Conservation (phyloP, 2,888 invertebrate genomes). For the Erebia aethiops region DNA sequence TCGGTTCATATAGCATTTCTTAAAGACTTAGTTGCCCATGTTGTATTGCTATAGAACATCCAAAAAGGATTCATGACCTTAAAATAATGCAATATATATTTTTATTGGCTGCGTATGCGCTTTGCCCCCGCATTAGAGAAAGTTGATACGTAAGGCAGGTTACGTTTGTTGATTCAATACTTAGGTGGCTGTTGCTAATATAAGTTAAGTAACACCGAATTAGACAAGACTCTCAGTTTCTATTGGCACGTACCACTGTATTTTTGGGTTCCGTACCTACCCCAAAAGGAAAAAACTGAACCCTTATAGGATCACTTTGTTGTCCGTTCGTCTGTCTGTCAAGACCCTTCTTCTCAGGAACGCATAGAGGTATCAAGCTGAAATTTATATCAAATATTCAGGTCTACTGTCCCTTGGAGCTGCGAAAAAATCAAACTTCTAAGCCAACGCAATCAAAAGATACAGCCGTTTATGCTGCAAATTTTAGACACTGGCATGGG, state of each 20-base stretch:
- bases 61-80: constrained; percentile 3
- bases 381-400: too few species aligned
- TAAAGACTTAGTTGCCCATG: background rate
- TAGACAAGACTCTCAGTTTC: constrained; percentile 67
- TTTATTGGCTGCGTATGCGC: constrained; percentile 2
- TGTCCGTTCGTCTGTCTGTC: too few species aligned
- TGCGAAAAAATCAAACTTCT: too few species aligned
- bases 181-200: constrained; percentile 53
- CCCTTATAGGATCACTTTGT: too few species aligned
- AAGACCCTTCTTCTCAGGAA: too few species aligned
- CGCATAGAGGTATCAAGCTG: too few species aligned
- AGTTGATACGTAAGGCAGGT: constrained; percentile 55
- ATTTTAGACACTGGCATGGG: too few species aligned
- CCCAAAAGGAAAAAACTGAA: too few species aligned
- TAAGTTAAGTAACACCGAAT: constrained; percentile 55
- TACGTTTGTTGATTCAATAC: constrained; percentile 58
- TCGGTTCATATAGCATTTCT: background rate
- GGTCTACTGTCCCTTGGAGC: too few species aligned
- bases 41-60: background rate
- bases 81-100: background rate
- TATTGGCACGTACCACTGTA: constrained; percentile 53
- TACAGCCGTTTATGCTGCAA: too few species aligned
- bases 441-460: too few species aligned
- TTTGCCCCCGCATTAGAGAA: constrained; percentile 56
- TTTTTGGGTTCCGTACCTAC: too few species aligned